Conservation (phyloP, 1,140 invertebrate species). For the Geopemphigus sp. region DNA sequence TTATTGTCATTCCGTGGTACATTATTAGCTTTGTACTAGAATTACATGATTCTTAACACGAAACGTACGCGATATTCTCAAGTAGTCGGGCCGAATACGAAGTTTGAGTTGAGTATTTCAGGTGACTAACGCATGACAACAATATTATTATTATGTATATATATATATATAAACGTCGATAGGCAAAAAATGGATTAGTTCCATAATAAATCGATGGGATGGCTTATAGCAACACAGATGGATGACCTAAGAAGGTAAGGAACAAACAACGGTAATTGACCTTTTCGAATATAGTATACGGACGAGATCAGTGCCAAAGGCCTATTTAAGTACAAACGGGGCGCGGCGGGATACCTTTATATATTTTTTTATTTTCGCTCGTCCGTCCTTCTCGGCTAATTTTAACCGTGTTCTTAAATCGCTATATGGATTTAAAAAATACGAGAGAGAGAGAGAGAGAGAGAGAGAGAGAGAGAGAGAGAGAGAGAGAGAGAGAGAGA, state of each 20-base stretch:
- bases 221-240: not conserved
- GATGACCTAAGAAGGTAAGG: not conserved
- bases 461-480: not conserved
- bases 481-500: too few species aligned
- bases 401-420: constrained; percentile 25
- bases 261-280: constrained; percentile 19
- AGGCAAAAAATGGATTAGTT: not conserved
- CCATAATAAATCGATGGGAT: not conserved
- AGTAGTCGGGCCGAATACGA: too few species aligned
- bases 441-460: not conserved
- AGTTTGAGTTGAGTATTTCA: not conserved
- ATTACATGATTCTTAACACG: too few species aligned
- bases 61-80: too few species aligned
- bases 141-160: not conserved
- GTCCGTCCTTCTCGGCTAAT: constrained; percentile 10
- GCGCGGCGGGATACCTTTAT: constrained; percentile 27
- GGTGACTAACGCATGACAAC: too few species aligned
- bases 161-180: too few species aligned
- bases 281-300: not conserved
- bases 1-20: too few species aligned
- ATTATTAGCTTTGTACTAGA: too few species aligned
- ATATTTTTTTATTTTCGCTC: not conserved
- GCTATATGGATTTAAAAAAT: not conserved
- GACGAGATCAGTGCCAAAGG: constrained; percentile 32
- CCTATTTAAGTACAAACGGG: constrained; percentile 40